Conservation (phyloP, 2,888 invertebrate genomes). For the Melinopterus prodromus region DNA sequence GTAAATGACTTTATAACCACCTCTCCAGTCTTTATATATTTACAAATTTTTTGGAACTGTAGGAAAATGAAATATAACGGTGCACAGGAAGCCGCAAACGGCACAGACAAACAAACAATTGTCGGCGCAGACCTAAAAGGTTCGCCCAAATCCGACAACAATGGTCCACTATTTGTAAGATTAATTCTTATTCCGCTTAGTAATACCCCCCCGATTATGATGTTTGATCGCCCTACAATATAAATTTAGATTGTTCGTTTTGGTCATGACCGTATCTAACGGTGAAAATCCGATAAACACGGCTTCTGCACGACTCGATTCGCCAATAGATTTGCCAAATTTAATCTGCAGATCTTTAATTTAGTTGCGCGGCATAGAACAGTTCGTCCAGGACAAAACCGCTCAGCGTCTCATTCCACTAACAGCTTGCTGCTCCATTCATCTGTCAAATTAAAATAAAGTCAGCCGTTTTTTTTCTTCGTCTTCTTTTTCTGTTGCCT, state of each 20-base stretch:
- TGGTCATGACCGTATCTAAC: background rate
- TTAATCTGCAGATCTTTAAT: background rate
- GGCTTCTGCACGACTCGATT: constrained; percentile 4
- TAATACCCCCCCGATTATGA: background rate
- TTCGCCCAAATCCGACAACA: background rate
- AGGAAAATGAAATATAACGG: background rate
- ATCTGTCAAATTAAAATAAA: constrained; percentile 4
- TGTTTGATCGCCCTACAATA: background rate
- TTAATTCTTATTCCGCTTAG: background rate
- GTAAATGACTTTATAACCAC: background rate
- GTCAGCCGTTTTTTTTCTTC: background rate
- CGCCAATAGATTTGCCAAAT: constrained; percentile 4
- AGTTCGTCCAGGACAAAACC: background rate
- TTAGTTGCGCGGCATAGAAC: background rate
- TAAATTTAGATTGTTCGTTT: background rate
- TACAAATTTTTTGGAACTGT: background rate
- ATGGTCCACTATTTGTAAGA: background rate
- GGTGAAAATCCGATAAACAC: background rate
- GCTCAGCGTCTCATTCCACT: background rate
- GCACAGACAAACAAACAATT: background rate
- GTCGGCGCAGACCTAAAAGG: background rate
- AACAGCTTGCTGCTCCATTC: background rate
- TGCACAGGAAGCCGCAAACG: background rate
- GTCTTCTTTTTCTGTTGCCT: background rate
- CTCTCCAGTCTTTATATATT: background rate